A percentile compares a stretch with the other conserved stretches of the same genome.
phyloP scores from a whole-genome alignment of 2,888 invertebrate species.

The Fragum sueziense region DNA sequence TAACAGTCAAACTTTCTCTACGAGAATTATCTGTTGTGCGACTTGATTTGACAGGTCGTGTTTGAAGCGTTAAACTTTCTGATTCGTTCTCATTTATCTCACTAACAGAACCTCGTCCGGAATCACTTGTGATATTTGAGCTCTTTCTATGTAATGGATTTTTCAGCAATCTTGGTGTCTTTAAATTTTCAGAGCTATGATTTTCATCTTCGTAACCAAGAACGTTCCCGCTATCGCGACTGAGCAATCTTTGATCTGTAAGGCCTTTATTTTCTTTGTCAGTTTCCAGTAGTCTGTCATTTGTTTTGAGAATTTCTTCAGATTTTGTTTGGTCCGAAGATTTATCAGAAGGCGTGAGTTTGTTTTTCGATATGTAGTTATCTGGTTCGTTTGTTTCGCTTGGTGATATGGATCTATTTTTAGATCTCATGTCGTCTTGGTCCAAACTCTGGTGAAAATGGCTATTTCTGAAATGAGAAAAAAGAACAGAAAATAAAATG shows the following conservation, averaged over 20 bases:
- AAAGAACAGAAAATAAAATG: background rate
- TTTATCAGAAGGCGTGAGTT: conserved; percentile 40
- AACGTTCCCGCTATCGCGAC: conserved; percentile 59
- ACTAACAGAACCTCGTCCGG: conserved; percentile 72
- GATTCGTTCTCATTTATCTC: conserved; percentile 59
- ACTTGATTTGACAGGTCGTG: conserved; percentile 23
- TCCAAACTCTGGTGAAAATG: conserved; percentile 70
- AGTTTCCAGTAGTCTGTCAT: conserved; percentile 32
- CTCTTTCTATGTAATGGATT: conserved; percentile 68
- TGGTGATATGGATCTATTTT: conserved; percentile 42
- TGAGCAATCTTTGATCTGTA: conserved; percentile 40
- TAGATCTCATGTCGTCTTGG: conserved; percentile 64
- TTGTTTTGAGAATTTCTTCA: conserved; percentile 19
- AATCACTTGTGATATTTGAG: conserved; percentile 67
- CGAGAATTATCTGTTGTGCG: conserved; percentile 42
- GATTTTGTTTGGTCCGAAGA: conserved; percentile 14
- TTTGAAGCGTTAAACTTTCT: conserved; percentile 21
- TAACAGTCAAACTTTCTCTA: conserved; percentile 69
- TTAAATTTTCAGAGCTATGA: conserved; percentile 25
- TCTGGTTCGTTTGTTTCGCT: conserved; percentile 45
- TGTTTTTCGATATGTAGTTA: conserved; percentile 48
- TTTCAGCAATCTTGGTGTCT: conserved; percentile 48
- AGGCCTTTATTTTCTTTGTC: conserved; percentile 47
- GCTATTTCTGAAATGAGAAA: conserved; percentile 68
- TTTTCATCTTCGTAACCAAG: conserved; percentile 43